These are phyloP conservation scores for Agrochola lychnidis DNA, from an alignment of 2,888 invertebrate species.

Conservation along the genomic window DNA sequence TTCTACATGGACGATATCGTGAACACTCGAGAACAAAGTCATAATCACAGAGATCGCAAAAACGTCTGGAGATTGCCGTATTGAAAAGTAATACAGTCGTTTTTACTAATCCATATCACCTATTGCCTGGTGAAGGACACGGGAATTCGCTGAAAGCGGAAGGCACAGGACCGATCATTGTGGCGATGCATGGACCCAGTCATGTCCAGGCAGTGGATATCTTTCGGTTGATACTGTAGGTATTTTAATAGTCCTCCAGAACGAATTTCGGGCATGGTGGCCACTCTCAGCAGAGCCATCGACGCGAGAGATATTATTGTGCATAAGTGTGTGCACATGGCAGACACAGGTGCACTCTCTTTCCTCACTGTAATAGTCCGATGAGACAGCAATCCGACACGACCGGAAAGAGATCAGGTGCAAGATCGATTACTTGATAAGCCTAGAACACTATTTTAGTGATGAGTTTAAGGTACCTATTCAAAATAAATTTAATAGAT, in stretches of 20 bases:
- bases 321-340: too few species aligned
- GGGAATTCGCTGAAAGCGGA: background rate
- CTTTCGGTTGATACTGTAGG: background rate
- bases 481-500: too few species aligned
- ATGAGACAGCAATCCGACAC: background rate
- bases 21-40: background rate
- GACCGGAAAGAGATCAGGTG: too few species aligned
- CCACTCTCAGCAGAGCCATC: background rate
- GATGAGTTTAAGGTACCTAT: too few species aligned
- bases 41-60: background rate
- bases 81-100: background rate
- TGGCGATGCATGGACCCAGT: too few species aligned
- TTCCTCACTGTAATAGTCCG: background rate
- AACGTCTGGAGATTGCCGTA: background rate
- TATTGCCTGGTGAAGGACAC: background rate
- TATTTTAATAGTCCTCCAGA: background rate
- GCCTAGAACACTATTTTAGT: too few species aligned
- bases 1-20: background rate
- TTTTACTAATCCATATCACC: background rate
- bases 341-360: too few species aligned
- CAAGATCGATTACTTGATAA: too few species aligned
- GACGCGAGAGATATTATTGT: too few species aligned
- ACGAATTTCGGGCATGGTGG: background rate
- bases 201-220: background rate
- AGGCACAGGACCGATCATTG: background rate